Percentiles rank a stretch among this genome's conserved stretches.
phyloP scores from a whole-genome alignment of 2,113 vertebrate species.

The Corythoichthys intestinalis region DNA sequence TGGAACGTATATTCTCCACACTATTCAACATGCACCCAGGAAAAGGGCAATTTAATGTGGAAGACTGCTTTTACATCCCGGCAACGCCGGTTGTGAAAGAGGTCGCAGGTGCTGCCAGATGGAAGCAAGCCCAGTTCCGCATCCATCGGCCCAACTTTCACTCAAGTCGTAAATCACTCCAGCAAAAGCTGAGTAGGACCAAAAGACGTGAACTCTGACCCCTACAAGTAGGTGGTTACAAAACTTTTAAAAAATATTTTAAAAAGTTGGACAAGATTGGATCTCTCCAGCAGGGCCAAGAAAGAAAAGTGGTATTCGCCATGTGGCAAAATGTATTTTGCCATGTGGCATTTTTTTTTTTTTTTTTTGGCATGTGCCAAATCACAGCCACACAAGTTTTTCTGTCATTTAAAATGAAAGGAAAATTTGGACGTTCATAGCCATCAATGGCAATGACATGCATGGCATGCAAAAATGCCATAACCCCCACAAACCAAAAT shows the following conservation, averaged over 20 bases:
- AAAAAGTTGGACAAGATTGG: constrained; percentile 26
- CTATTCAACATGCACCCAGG: neutral
- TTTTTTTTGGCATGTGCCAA: too few relatives aligned
- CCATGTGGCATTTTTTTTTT: too few relatives aligned
- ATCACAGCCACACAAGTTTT: too few relatives aligned
- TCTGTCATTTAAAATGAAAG: too few relatives aligned
- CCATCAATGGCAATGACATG: too few relatives aligned
- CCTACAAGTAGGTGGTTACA: constrained; percentile 20
- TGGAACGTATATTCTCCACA: neutral
- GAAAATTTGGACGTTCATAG: too few relatives aligned
- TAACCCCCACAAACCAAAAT: too few relatives aligned
- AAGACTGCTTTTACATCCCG: neutral
- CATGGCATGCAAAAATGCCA: too few relatives aligned
- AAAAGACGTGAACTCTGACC: constrained; percentile 16
- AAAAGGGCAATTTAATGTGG: neutral
- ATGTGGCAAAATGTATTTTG: too few relatives aligned
- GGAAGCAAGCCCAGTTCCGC: neutral
- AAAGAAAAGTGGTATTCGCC: too few relatives aligned
- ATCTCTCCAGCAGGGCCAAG: neutral
- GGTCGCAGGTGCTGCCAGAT: neutral
- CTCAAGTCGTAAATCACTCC: neutral
- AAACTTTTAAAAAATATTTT: constrained; percentile 15
- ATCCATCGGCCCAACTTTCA: neutral
- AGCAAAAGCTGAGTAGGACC: neutral
- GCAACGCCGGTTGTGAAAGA: neutral